Conservation (phyloP, 2,113 vertebrate genomes). For the Syngnathoides biaculeatus region DNA sequence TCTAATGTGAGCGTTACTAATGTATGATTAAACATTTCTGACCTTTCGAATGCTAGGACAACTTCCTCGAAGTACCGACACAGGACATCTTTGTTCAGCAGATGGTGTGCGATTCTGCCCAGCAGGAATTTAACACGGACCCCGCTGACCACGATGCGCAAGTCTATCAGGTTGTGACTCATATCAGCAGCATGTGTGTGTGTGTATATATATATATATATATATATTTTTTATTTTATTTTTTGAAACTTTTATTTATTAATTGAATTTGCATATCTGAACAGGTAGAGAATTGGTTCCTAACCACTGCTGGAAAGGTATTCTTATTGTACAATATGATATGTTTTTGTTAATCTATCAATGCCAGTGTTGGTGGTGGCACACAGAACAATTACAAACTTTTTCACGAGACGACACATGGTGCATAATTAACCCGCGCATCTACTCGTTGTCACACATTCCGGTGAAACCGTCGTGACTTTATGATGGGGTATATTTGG, state of each 20-base stretch:
- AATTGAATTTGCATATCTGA: background rate
- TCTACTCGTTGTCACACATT: too few relatives aligned
- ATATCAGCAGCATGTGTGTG: background rate
- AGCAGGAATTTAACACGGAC: constrained; percentile 17
- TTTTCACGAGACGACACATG: too few relatives aligned
- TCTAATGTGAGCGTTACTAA: too few relatives aligned
- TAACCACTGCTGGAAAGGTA: background rate
- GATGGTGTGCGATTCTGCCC: constrained; percentile 10
- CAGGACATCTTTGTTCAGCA: constrained; percentile 38
- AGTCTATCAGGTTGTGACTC: constrained; percentile 39
- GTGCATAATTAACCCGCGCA: too few relatives aligned
- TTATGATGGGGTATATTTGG: too few relatives aligned
- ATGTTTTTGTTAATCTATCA: too few relatives aligned
- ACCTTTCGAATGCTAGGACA: constrained; percentile 31
- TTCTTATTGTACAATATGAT: background rate
- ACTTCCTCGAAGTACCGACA: constrained; percentile 38
- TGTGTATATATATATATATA: too few relatives aligned
- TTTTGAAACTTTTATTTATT: too few relatives aligned
- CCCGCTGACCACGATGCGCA: constrained; percentile 33
- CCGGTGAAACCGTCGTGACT: too few relatives aligned
- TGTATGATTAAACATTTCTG: background rate
- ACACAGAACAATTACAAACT: too few relatives aligned
- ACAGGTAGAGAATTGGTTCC: background rate
- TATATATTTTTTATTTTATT: too few relatives aligned
- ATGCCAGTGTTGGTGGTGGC: too few relatives aligned